Evolutionary conservation across 92 coral and sea anemone species (phyloP), one percentile per base, ranked within the genome.

Genomic region (Heliopora coerulea): DNA sequence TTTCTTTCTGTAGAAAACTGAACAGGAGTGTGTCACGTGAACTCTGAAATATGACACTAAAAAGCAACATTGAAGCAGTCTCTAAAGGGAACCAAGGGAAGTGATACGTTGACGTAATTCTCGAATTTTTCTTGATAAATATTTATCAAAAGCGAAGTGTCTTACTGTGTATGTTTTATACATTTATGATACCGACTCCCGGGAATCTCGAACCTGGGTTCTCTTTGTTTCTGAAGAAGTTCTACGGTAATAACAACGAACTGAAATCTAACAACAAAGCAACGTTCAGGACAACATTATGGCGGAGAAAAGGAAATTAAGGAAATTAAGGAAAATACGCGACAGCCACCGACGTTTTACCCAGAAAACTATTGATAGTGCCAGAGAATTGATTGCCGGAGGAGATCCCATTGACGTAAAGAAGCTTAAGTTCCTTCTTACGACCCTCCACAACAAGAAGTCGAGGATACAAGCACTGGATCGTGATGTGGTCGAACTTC

Each of bases 321-420:
- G n/a, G 42, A 70, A 70, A 33, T 40, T 48, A 18, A 25, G 20
- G 6, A 70, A 25, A 49, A 24, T 23, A 17, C 59, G 77, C 60
- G 77, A 70, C 21, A 40, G 60, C 26, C 77, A 70, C 49, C 77
- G 77, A 20, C 49, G 34, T 30, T 49, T 70, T 27, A 42, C 10
- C 27, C 34, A 62, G 19, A 70, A 70, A 49, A 70, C 77, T 23
- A 70, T 70, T 2, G 77, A 46, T 50, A 49, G 14, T 21, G 60
- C 61, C 11, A 25, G 1, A 32, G 62, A 70, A 24, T 52, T 70
- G 40, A 48, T 49, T 17, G 25, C 62, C 31, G 59, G 60, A 48
- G 77, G 25, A 8, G 31, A 49, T 70, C 21, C 31, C 37, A 49
- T 52, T 40, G 61, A 52, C 0, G 33, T 30, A 28, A 70, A 50